phyloP scores from a whole-genome alignment of 2,888 invertebrate genomes.

The Labia minor region DNA sequence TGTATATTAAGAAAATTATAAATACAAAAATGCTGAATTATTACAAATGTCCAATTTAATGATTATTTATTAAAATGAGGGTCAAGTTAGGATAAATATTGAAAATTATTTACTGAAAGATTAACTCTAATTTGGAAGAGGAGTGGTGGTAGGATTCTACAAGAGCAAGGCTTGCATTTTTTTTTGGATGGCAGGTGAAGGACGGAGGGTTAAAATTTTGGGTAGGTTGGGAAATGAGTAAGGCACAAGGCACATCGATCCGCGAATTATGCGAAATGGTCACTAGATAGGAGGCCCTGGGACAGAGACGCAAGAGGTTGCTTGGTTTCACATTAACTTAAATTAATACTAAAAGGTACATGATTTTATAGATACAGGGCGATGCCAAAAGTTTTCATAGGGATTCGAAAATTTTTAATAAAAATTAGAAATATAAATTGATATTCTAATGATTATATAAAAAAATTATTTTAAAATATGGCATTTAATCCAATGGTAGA shows the following conservation, averaged over 20 bases:
- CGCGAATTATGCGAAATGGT: conserved; percentile 13
- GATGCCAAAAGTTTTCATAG: no score
- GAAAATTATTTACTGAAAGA: no score
- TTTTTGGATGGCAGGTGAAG: conserved; percentile 5
- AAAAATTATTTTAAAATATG: no score
- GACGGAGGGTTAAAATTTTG: not conserved
- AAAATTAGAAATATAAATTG: no score
- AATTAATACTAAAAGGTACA: conserved; percentile 1
- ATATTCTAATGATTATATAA: no score
- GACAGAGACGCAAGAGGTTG: not conserved
- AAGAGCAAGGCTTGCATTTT: not conserved
- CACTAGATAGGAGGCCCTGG: not conserved
- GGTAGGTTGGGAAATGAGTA: not conserved
- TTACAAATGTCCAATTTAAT: not conserved
- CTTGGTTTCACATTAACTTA: no score
- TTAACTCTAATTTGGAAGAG: no score
- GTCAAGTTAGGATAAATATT: no score
- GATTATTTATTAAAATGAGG: no score
- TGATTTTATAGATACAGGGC: not conserved
- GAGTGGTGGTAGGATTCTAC: not conserved
- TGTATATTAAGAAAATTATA: not conserved
- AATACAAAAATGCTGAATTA: not conserved
- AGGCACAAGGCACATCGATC: conserved; percentile 13
- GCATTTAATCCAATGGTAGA: no score
- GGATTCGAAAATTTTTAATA: no score